Evolutionary conservation across 2,113 vertebrate species (phyloP), one percentile per base, ranked within the genome.

Genomic region (Mustela nigripes): DNA sequence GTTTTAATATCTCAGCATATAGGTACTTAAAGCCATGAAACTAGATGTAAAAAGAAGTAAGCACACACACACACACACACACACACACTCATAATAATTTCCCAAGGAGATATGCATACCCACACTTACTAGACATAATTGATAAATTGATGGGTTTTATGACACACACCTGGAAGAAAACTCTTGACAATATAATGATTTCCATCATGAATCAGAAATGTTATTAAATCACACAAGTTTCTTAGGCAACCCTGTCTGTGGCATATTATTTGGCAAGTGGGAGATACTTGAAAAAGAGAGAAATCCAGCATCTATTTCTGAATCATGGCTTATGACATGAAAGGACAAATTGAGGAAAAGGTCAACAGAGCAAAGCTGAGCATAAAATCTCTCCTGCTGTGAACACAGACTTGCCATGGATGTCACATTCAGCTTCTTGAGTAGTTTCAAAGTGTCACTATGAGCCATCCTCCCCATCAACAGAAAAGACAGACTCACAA

Each of bases 301-400:
- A 93, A 97, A 91, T 26, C 22, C 10, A 73, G 15, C 4, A 76
- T 95, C 39, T 91, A 36, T 76, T 93, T 93, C 81, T 97, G 73
- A 96, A 95, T 56, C n/a, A 28, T 42, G 67, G 39, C 36, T 83
- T 76, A 53, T 62, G 26, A 2, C 22, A 84, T 84, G 69, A 96
- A 90, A 94, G 74, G 19, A 87, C 16, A 96, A 65, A 87, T 39
- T 60, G 88, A 96, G 36, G 31, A 83, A 95, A 91, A 85, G 79
- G 81, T 95, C 86, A 96, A 1, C 4, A 95, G 50, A 87, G 80
- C 94, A 96, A 31, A 81, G 28, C 31, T 50, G 39, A 95, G 26
- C 78, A 79, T 45, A 95, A 89, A 92, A 80, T 60, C 58, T 82
- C 42, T 85, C 63, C 79, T 50, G 33, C 65, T 95, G 71, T 79